These are phyloP conservation scores for Acanthosepion pharaonis DNA, from an alignment of 2,888 invertebrate genomes.

Conservation along the genomic window DNA sequence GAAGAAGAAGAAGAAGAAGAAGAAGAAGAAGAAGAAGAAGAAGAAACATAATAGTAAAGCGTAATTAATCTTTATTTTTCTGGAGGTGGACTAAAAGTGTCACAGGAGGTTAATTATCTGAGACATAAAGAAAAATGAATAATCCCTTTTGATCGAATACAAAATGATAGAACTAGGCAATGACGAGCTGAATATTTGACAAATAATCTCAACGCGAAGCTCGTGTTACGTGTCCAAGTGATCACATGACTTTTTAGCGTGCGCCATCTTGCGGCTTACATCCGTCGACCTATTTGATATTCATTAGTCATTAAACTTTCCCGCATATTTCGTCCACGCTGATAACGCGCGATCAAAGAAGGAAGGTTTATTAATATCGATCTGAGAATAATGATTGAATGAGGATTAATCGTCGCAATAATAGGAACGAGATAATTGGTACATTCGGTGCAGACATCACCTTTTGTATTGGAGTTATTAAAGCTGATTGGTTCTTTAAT, in stretches of 20 bases:
- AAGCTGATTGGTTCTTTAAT: slow-evolving; percentile 6
- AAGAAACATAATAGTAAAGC: too few relatives aligned
- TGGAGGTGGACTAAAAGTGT: too few relatives aligned
- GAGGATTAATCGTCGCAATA: neutral
- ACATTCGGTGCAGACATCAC: neutral
- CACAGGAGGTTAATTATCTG: too few relatives aligned
- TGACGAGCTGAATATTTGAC: slow-evolving; percentile 16
- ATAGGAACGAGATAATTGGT: neutral
- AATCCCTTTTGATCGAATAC: neutral
- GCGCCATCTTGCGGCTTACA: neutral
- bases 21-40: too few relatives aligned
- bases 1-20: too few relatives aligned
- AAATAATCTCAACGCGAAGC: neutral
- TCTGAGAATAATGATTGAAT: neutral
- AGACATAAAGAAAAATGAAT: neutral
- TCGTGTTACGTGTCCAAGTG: neutral
- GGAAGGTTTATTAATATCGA: neutral
- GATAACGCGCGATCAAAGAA: neutral
- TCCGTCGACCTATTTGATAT: neutral
- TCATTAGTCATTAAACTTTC: neutral
- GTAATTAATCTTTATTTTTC: too few relatives aligned
- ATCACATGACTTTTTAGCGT: neutral
- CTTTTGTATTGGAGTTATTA: neutral
- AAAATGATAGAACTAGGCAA: neutral
- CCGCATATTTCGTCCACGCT: neutral